A percentile compares a stretch with the other conserved stretches of the same genome.
Evolutionary conservation across 2,888 invertebrate species (phyloP).

Genomic region (Acanthococcus lagerstroemiae): DNA sequence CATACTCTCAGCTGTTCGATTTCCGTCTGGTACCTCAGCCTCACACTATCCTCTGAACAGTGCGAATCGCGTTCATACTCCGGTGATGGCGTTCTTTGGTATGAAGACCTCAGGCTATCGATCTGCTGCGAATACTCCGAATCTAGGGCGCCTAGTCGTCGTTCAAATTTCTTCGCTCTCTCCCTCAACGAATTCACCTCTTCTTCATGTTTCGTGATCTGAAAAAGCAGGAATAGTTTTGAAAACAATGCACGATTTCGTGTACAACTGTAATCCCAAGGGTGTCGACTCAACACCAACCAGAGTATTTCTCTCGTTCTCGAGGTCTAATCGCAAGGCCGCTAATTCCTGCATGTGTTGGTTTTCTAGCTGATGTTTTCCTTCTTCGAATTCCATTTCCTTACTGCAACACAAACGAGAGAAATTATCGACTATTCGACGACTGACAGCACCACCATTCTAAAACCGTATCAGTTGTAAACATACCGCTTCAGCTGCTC

Average conservation of each 20-base stretch:
- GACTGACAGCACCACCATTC: not conserved
- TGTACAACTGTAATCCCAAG: too few relatives aligned
- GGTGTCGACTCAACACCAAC: too few relatives aligned
- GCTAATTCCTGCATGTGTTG: slow-evolving; percentile 40
- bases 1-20: slow-evolving; percentile 68
- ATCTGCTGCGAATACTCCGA: slow-evolving; percentile 75
- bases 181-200: slow-evolving; percentile 49
- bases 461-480: not conserved
- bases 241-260: too few relatives aligned
- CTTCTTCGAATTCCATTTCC: slow-evolving; percentile 39
- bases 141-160: slow-evolving; percentile 61
- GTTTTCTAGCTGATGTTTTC: slow-evolving; percentile 40
- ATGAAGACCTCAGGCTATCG: slow-evolving; percentile 65
- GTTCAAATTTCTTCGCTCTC: slow-evolving; percentile 59
- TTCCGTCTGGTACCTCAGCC: slow-evolving; percentile 70
- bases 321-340: slow-evolving; percentile 36
- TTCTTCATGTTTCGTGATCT: slow-evolving; percentile 39
- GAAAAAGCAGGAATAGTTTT: not conserved
- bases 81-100: slow-evolving; percentile 48
- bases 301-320: slow-evolving; percentile 37
- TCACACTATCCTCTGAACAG: slow-evolving; percentile 50
- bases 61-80: slow-evolving; percentile 31
- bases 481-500: slow-evolving; percentile 47
- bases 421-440: not conserved
- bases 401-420: slow-evolving; percentile 38